These are phyloP conservation scores for Panagrolaimus sp. DNA, from an alignment of 1,140 invertebrate genomes.

Conservation along the genomic window DNA sequence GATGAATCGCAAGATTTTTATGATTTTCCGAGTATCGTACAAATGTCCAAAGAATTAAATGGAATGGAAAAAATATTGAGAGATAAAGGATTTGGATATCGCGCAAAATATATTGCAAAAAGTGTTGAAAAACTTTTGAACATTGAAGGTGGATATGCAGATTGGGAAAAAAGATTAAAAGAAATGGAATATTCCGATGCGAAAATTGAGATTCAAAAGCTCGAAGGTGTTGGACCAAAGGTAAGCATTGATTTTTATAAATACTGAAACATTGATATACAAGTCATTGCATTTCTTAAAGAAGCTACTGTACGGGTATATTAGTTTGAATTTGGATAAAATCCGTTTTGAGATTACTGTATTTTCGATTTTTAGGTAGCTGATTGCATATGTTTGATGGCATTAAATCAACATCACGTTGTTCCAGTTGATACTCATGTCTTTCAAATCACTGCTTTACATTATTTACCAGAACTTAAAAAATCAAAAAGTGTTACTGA, in stretches of 20 bases:
- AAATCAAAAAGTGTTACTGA: slow-evolving; percentile 73
- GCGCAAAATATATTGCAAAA: slow-evolving; percentile 74
- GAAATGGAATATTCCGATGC: slow-evolving; percentile 30
- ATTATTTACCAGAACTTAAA: slow-evolving; percentile 70
- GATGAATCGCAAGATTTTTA: slow-evolving; percentile 64
- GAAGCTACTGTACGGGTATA: too few relatives aligned
- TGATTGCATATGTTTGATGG: slow-evolving; percentile 97
- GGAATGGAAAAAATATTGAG: slow-evolving; percentile 69
- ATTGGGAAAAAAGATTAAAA: slow-evolving; percentile 26
- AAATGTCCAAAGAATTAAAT: slow-evolving; percentile 62
- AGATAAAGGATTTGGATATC: slow-evolving; percentile 74
- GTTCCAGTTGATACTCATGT: slow-evolving; percentile 95
- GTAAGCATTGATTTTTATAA: too few relatives aligned
- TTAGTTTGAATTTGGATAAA: too few relatives aligned
- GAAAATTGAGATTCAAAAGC: slow-evolving; percentile 7
- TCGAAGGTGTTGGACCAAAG: slow-evolving; percentile 42
- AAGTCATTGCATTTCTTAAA: too few relatives aligned
- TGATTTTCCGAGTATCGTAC: slow-evolving; percentile 73
- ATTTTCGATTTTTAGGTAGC: too few relatives aligned
- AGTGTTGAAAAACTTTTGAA: slow-evolving; percentile 28
- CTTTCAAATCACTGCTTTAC: slow-evolving; percentile 76
- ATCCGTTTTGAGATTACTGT: too few relatives aligned
- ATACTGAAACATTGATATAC: too few relatives aligned
- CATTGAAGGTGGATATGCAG: slow-evolving; percentile 21
- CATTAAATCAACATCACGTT: slow-evolving; percentile 77